phyloP scores from a whole-genome alignment of 2,888 invertebrate genomes.

The Macrophya annulata region DNA sequence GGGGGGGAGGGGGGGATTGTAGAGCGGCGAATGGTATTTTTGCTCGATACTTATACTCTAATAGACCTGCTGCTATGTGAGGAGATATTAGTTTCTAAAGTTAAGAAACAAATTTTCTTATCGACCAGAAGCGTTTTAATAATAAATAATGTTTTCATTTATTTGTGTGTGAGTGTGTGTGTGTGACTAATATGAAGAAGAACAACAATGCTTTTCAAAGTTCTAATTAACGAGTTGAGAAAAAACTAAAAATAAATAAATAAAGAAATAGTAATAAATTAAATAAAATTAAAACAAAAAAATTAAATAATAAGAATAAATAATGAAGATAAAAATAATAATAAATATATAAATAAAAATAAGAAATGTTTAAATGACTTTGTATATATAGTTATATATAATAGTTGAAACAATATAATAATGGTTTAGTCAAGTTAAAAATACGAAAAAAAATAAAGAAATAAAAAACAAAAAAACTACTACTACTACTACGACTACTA shows the following conservation, averaged over 20 bases:
- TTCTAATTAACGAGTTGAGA: not conserved
- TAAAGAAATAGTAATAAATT: too few species aligned
- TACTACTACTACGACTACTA: too few species aligned
- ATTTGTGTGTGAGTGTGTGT: not conserved
- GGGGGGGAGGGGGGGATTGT: not conserved
- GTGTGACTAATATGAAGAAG: not conserved
- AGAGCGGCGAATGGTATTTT: not conserved
- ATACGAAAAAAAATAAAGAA: not conserved
- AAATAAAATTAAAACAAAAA: not conserved
- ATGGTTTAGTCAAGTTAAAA: not conserved
- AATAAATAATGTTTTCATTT: not conserved
- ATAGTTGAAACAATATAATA: not conserved
- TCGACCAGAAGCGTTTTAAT: not conserved
- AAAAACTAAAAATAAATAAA: too few species aligned
- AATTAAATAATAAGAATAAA: not conserved
- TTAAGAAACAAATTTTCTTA: not conserved
- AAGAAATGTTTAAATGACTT: too few species aligned
- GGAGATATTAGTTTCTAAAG: not conserved
- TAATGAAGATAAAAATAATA: not conserved
- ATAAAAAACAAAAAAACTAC: not conserved
- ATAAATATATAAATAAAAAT: not conserved
- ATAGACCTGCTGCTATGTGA: not conserved
- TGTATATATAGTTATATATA: too few species aligned
- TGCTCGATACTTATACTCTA: not conserved
- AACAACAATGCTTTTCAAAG: not conserved